Evolutionary conservation across 2,888 invertebrate species (phyloP).

Genomic region (Coleophora flavipennella): DNA sequence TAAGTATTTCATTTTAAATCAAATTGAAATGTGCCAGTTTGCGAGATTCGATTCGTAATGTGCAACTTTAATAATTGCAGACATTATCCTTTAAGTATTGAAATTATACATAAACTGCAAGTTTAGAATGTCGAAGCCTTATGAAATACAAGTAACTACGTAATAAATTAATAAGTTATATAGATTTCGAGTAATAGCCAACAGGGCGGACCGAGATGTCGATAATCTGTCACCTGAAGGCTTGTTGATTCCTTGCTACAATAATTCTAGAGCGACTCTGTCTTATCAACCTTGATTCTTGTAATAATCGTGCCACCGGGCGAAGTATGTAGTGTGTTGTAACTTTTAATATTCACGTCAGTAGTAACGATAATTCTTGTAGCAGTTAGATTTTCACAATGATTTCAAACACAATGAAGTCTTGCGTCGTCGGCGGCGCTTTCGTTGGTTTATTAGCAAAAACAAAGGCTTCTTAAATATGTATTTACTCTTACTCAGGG

Average conservation of each 20-base stretch:
- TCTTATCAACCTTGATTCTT: slow-evolving; percentile 53
- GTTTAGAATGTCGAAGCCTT: slow-evolving; percentile 6
- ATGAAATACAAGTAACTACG: not conserved
- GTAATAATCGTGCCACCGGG: slow-evolving; percentile 37
- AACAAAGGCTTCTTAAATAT: too few species aligned
- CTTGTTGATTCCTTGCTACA: slow-evolving; percentile 23
- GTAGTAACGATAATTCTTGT: not conserved
- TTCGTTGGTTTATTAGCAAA: too few species aligned
- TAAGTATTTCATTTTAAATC: slow-evolving; percentile 1
- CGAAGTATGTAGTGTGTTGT: slow-evolving; percentile 5
- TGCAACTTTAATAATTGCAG: too few species aligned
- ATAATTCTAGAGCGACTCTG: slow-evolving; percentile 34
- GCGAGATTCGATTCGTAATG: too few species aligned
- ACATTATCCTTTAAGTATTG: too few species aligned
- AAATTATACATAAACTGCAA: too few species aligned
- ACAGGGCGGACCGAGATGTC: slow-evolving; percentile 3
- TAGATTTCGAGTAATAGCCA: slow-evolving; percentile 1
- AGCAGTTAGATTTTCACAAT: too few species aligned
- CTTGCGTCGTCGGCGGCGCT: too few species aligned
- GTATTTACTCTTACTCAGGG: too few species aligned
- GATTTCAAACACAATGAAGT: too few species aligned
- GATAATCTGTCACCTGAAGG: slow-evolving; percentile 16
- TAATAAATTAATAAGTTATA: not conserved
- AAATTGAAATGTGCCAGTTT: slow-evolving; percentile 2
- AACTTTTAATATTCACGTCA: slow-evolving; percentile 5